These are phyloP conservation scores for Microchrysa polita DNA, from an alignment of 2,888 invertebrate genomes.

Conservation along the genomic window DNA sequence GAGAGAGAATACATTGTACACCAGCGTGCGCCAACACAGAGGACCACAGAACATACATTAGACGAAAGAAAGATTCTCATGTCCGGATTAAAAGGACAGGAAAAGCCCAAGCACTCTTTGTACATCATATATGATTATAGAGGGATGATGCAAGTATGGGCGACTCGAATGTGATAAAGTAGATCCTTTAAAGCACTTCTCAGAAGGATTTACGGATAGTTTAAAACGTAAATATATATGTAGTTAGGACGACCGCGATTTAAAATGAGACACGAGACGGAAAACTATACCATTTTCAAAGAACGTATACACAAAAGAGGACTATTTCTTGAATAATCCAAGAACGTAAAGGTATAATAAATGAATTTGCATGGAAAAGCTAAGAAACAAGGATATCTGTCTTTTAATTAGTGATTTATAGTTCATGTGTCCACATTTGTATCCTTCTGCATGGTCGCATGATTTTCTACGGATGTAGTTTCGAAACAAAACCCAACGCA, in stretches of 20 bases:
- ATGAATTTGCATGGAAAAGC: background rate
- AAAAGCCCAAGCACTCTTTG: conserved; percentile 11
- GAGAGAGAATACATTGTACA: conserved; percentile 6
- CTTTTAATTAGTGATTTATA: conserved; percentile 43
- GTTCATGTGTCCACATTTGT: background rate
- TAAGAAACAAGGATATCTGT: conserved; percentile 19
- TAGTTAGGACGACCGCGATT: background rate
- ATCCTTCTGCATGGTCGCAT: too few species aligned
- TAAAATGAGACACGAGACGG: background rate
- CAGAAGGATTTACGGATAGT: background rate
- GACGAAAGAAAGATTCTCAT: too few species aligned
- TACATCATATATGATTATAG: background rate
- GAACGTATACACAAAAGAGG: conserved; percentile 6
- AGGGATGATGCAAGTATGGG: background rate
- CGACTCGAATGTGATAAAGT: background rate
- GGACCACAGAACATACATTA: conserved; percentile 2
- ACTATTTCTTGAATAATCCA: background rate
- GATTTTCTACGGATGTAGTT: too few species aligned
- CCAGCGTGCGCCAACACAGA: background rate
- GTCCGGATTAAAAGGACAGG: conserved; percentile 14
- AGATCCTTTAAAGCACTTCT: too few species aligned
- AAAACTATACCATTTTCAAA: too few species aligned
- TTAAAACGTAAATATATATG: background rate
- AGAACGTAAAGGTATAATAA: conserved; percentile 4
- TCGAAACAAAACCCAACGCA: too few species aligned